A percentile compares a stretch with the other conserved stretches of the same genome.
These are phyloP conservation scores for Parelbella ahira DNA, from an alignment of 2,888 invertebrate genomes.

Conservation along the genomic window DNA sequence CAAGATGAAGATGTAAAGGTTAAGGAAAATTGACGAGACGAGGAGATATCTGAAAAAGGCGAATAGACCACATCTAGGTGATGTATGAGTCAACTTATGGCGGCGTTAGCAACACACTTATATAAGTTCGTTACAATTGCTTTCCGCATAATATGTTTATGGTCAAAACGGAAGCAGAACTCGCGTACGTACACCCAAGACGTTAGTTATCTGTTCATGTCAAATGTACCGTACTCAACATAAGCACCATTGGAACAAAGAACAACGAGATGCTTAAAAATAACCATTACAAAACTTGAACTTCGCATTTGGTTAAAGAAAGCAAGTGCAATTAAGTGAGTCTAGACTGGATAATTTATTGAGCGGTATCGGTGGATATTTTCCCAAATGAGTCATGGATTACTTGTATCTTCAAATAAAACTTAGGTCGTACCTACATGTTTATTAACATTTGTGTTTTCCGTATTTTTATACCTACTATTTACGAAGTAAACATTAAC, in stretches of 20 bases:
- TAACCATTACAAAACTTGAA: neutral
- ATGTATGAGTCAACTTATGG: constrained; percentile 12
- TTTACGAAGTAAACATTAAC: too few species aligned
- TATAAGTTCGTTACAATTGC: constrained; percentile 34
- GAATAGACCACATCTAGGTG: neutral
- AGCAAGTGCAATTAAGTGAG: neutral
- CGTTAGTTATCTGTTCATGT: too few species aligned
- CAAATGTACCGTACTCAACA: too few species aligned
- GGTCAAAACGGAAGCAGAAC: constrained; percentile 54
- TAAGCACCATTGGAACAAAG: too few species aligned
- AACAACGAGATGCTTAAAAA: neutral
- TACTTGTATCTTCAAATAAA: too few species aligned
- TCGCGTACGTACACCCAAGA: constrained; percentile 13
- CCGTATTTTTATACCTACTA: neutral
- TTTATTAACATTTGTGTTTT: neutral
- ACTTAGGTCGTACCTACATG: too few species aligned
- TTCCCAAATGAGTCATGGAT: constrained; percentile 9
- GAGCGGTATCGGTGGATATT: neutral
- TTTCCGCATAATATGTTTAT: constrained; percentile 53
- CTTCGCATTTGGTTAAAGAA: neutral
- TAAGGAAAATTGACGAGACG: constrained; percentile 1
- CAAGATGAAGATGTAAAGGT: neutral
- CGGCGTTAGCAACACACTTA: constrained; percentile 22
- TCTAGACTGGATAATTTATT: constrained; percentile 13
- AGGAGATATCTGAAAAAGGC: constrained; percentile 7